These are phyloP conservation scores for Paratilapia polleni DNA, from an alignment of 2,113 vertebrate genomes.

Conservation along the genomic window DNA sequence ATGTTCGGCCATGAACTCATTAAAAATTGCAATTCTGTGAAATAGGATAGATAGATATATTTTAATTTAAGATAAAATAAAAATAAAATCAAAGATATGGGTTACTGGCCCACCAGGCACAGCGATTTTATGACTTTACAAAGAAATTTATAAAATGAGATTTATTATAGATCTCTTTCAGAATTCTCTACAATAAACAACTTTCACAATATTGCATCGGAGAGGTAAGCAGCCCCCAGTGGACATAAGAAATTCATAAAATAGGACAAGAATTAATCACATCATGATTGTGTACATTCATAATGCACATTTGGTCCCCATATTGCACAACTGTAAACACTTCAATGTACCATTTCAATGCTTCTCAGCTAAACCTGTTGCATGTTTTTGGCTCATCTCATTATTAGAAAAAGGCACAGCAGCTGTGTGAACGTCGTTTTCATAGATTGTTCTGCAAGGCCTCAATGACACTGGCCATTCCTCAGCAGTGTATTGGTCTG, in stretches of 20 bases:
- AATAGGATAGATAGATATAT: neutral
- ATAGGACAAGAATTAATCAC: slow-evolving; percentile 32
- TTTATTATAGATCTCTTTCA: neutral
- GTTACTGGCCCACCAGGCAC: slow-evolving; percentile 2
- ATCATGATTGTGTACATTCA: slow-evolving; percentile 60
- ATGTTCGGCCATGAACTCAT: neutral
- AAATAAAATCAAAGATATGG: neutral
- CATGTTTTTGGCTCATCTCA: slow-evolving; percentile 66
- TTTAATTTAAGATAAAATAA: slow-evolving; percentile 50
- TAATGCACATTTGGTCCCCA: slow-evolving; percentile 61
- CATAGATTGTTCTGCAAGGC: slow-evolving; percentile 40
- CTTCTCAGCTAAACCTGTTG: slow-evolving; percentile 74
- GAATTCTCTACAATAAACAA: slow-evolving; percentile 11
- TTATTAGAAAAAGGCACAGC: slow-evolving; percentile 57
- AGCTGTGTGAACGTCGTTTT: slow-evolving; percentile 35
- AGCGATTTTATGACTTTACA: slow-evolving; percentile 18
- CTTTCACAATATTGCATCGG: slow-evolving; percentile 22
- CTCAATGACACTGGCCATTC: slow-evolving; percentile 34
- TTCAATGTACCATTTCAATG: slow-evolving; percentile 74
- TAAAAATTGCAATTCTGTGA: neutral
- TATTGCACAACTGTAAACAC: slow-evolving; percentile 89
- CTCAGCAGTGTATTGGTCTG: slow-evolving; percentile 56
- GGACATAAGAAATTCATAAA: neutral
- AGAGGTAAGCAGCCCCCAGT: neutral
- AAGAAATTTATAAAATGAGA: slow-evolving; percentile 18